phyloP scores from a whole-genome alignment of 1,140 invertebrate genomes.

The Anagrus nilaparvatae region DNA sequence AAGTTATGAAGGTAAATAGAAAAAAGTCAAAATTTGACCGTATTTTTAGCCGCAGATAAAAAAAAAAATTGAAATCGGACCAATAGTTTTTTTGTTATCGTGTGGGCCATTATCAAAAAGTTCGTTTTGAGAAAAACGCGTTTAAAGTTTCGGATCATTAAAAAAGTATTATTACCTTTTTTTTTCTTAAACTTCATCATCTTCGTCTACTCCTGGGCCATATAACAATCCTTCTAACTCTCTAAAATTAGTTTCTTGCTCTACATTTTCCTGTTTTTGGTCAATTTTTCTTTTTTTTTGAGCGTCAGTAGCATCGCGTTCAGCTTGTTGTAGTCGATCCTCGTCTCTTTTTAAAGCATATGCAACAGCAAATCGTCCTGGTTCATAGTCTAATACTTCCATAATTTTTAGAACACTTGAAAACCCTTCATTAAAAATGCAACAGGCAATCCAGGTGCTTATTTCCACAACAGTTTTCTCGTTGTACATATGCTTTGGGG shows the following conservation, averaged over 20 bases:
- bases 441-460: conserved; percentile 1
- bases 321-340: conserved; percentile 5
- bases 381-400: conserved; percentile 1
- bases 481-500: conserved; percentile 4
- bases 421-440: conserved; percentile 8
- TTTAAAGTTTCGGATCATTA: too few species aligned
- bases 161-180: too few species aligned
- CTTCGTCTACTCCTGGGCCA: conserved; percentile 8
- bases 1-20: too few species aligned
- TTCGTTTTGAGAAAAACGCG: too few species aligned
- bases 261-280: too few species aligned
- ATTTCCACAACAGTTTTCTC: conserved; percentile 7
- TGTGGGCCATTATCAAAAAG: too few species aligned
- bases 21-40: too few species aligned
- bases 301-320: conserved; percentile 5
- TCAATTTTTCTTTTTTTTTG: conserved; percentile 7
- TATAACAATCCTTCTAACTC: conserved; percentile 1
- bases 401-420: conserved; percentile 8
- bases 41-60: too few species aligned
- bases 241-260: background rate
- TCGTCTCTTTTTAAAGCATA: conserved; percentile 1
- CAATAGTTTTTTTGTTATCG: too few species aligned
- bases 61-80: too few species aligned
- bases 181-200: too few species aligned
- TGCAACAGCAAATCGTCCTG: background rate